Evolutionary conservation across 2,888 invertebrate species (phyloP).

Genomic region (Lasioglossum figueresi): DNA sequence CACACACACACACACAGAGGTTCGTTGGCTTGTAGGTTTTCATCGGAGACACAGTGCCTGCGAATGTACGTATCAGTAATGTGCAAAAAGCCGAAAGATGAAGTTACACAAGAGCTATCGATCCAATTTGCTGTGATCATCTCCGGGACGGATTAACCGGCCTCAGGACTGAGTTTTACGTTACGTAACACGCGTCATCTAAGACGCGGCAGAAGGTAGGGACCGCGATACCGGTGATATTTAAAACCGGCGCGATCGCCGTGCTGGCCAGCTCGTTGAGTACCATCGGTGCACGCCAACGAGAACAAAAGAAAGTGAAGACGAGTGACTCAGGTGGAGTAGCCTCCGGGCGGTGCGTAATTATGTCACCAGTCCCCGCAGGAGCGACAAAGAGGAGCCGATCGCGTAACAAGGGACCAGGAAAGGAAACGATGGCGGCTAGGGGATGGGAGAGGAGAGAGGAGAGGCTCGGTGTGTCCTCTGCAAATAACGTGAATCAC

Average conservation of each 20-base stretch:
- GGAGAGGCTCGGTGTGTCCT: constrained; percentile 44
- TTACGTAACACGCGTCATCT: constrained; percentile 50
- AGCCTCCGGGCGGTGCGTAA: constrained; percentile 78
- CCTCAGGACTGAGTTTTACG: constrained; percentile 36
- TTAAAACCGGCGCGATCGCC: constrained; percentile 56
- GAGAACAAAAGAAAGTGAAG: constrained; percentile 78
- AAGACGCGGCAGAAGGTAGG: constrained; percentile 17
- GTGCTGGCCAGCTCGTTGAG: constrained; percentile 26
- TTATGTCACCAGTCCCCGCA: constrained; percentile 80
- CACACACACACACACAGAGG: too few relatives aligned
- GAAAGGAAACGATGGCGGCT: constrained; percentile 6
- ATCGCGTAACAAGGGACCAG: constrained; percentile 44
- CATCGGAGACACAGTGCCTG: neutral
- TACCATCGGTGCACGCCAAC: constrained; percentile 45
- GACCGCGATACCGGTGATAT: constrained; percentile 44
- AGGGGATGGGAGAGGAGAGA: constrained; percentile 15
- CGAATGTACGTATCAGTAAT: neutral
- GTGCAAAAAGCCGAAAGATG: neutral
- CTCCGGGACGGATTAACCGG: constrained; percentile 31
- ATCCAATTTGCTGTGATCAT: neutral
- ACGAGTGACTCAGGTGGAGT: constrained; percentile 80
- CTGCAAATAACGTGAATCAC: constrained; percentile 79
- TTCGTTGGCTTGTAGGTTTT: neutral
- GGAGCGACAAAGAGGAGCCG: constrained; percentile 65
- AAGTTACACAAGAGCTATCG: constrained; percentile 8